Base-by-base conservation (phyloP, 2,888 invertebrate genomes). In the Agrypnus murinus region DNA sequence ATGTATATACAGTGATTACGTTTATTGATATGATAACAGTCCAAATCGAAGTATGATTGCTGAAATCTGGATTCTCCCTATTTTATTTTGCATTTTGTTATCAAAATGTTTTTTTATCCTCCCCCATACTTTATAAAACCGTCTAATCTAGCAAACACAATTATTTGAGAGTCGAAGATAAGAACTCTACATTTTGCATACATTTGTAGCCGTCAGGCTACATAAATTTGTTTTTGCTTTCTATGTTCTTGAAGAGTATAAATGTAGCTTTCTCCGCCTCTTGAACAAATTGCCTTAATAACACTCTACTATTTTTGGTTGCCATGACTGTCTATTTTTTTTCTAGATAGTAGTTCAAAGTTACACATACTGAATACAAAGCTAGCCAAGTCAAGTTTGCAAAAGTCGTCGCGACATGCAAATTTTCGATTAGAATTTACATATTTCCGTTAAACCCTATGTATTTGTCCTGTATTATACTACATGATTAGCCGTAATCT, bases 401-500 rank as follows among this genome's bases (percentile, higher is more conserved):
- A 15, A 46, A 25, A 46, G 25, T 7, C 46, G 10, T 19, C n/a
- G 0, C 2, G n/a, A 46, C 46, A 46, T 46, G 46, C 46, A 46
- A 46, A 46, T 46, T 46, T 46, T 46, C 46, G 46, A 46, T 46
- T 17, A 4, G 19, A n/a, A 46, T 46, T 46, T 46, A 19, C 46
- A 46, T 46, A 46, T 15, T 46, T 19, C 25, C 25, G 19, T 25
- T 25, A 46, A n/a, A 25, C 15, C 43, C 25, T 15, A 46, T 46
- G 2, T 46, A 17, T 46, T 25, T 5, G 25, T 25, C 2, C 25
- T 25, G 2, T 46, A 25, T 10, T 46, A 46, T 15, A 46, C 46
- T 46, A 46, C 46, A 46, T 17, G 46, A 46, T 46, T 46, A 46
- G 46, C 46, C 5, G 46, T 25, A 46, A 46, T 46, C 46, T 15